These are phyloP conservation scores for Antheraea mylitta DNA, from an alignment of 1,140 invertebrate species.

Conservation along the genomic window DNA sequence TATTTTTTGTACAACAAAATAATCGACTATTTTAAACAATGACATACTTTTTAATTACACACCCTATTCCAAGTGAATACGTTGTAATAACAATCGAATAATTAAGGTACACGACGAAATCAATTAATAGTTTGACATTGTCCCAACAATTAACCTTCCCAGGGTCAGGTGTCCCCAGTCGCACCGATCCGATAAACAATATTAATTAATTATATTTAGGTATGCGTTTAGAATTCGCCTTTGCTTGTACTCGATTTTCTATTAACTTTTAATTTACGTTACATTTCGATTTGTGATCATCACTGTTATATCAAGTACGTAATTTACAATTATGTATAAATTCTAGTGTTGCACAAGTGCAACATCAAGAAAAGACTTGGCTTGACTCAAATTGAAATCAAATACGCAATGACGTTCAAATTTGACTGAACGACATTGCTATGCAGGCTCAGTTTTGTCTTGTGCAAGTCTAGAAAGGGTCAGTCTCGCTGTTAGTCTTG, in stretches of 20 bases:
- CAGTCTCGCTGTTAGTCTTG: no score
- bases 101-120: constrained; percentile 41
- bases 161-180: neutral
- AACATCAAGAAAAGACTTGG: no score
- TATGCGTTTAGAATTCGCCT: neutral
- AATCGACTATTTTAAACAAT: neutral
- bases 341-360: no score
- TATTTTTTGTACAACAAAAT: neutral
- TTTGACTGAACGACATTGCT: no score
- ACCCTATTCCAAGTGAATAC: neutral
- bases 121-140: constrained; percentile 61
- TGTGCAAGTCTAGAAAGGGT: no score
- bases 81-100: constrained; percentile 3
- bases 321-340: no score
- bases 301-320: no score
- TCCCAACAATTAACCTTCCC: constrained; percentile 55
- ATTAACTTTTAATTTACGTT: neutral
- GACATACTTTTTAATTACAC: neutral
- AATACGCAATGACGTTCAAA: no score
- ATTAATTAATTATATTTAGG: neutral
- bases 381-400: no score
- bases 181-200: constrained; percentile 4
- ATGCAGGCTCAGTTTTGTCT: no score
- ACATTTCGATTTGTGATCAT: no score
- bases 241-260: neutral